Evolutionary conservation across 2,797 vertebrate genomes (phyloP).

Genomic region (Sebastes diploproa): DNA sequence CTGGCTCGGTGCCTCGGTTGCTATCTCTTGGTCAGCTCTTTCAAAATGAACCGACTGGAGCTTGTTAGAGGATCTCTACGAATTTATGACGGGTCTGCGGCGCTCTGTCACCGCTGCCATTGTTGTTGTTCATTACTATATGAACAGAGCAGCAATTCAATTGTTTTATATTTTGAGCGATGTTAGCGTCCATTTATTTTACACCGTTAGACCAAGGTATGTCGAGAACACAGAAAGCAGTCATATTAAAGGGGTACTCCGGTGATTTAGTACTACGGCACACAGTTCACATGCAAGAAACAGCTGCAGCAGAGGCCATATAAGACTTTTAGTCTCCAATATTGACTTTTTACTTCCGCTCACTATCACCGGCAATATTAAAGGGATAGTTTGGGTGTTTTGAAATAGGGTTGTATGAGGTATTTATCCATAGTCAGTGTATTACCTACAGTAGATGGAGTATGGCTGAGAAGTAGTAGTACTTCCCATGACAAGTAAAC

Average conservation of each 20-base stretch:
- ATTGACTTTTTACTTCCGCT: neutral
- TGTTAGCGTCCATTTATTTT: neutral
- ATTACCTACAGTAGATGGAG: too few relatives aligned
- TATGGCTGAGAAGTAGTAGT: too few relatives aligned
- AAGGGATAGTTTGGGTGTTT: neutral
- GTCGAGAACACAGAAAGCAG: neutral
- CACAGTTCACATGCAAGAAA: neutral
- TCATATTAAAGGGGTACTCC: neutral
- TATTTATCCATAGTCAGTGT: too few relatives aligned
- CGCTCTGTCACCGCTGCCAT: slow-evolving; percentile 1
- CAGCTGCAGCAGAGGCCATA: neutral
- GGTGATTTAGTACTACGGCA: neutral
- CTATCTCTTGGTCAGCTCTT: slow-evolving; percentile 17
- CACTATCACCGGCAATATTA: neutral
- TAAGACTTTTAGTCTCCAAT: neutral
- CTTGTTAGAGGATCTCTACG: slow-evolving; percentile 1
- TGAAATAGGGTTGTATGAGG: too few relatives aligned
- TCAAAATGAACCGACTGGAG: neutral
- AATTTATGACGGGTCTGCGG: neutral
- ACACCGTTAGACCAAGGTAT: neutral
- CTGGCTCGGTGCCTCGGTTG: neutral
- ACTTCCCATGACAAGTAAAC: neutral
- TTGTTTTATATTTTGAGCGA: neutral
- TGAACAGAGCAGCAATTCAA: neutral
- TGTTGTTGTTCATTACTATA: slow-evolving; percentile 1